These are phyloP conservation scores for Lycodopsis pacificus DNA, from an alignment of 2,797 vertebrate species.

Conservation along the genomic window DNA sequence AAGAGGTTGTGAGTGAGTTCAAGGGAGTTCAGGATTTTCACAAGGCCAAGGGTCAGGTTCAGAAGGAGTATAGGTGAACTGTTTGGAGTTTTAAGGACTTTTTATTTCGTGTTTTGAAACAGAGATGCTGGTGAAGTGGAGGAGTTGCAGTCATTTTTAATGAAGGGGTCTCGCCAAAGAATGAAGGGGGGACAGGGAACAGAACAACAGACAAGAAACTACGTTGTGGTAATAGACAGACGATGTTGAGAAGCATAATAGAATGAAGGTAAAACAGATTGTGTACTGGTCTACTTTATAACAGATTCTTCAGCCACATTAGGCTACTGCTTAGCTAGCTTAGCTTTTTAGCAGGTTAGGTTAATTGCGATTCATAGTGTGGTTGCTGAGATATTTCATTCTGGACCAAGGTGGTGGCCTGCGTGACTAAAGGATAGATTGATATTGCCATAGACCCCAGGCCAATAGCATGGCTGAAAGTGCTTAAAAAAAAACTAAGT, in stretches of 20 bases:
- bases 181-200: constrained; percentile 2
- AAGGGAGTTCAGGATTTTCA: constrained; percentile 72
- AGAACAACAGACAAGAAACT: not conserved
- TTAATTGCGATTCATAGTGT: not conserved
- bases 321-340: constrained; percentile 5
- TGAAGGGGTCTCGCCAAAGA: constrained; percentile 9
- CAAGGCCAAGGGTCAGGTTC: constrained; percentile 86
- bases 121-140: constrained; percentile 85
- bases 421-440: not conserved
- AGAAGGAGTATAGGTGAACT: constrained; percentile 80
- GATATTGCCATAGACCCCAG: not conserved
- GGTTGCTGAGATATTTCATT: not conserved
- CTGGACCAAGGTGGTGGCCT: not conserved
- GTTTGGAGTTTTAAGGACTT: constrained; percentile 83
- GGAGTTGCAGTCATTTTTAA: constrained; percentile 31
- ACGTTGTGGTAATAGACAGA: not conserved
- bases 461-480: not conserved
- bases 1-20: constrained; percentile 53
- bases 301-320: not conserved
- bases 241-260: not conserved
- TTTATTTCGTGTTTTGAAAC: constrained; percentile 90
- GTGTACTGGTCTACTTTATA: not conserved
- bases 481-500: not conserved
- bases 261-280: not conserved
- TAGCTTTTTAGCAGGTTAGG: not conserved